Conservation (phyloP, 1,140 invertebrate genomes). For the Tetragonula clypearis region DNA sequence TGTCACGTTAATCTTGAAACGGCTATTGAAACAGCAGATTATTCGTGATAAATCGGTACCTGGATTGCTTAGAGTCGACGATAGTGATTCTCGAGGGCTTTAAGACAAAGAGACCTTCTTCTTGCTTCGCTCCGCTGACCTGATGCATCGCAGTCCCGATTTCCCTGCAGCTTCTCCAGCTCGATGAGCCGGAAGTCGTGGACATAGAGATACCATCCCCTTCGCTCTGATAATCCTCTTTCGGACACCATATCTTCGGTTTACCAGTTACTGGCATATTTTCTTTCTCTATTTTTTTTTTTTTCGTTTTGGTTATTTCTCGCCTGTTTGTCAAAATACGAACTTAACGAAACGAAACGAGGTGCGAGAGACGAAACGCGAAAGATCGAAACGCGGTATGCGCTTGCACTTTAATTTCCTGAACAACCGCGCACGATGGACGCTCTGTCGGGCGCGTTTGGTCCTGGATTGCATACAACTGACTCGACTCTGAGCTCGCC, state of each 20-base stretch:
- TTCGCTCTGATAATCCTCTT: conserved; percentile 53
- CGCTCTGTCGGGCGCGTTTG: neutral
- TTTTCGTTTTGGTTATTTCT: too few species aligned
- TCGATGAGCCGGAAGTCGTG: conserved; percentile 53
- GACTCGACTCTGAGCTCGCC: conserved; percentile 28
- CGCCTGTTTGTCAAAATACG: too few species aligned
- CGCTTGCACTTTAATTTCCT: neutral
- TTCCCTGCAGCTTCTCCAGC: neutral
- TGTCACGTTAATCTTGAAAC: neutral
- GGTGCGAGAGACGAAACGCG: neutral
- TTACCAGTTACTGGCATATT: conserved; percentile 12
- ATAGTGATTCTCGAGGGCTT: conserved; percentile 40
- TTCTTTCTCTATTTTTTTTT: neutral
- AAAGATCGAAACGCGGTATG: neutral
- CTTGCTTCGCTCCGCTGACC: conserved; percentile 10
- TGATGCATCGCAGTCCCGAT: conserved; percentile 32
- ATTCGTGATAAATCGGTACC: conserved; percentile 45
- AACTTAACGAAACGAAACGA: neutral
- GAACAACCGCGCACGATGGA: neutral
- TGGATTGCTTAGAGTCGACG: conserved; percentile 14
- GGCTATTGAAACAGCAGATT: neutral
- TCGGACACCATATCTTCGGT: conserved; percentile 59
- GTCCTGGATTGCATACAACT: neutral
- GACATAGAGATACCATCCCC: conserved; percentile 67
- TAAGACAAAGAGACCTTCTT: conserved; percentile 39